A percentile compares a stretch with the other conserved stretches of the same genome.
These are phyloP conservation scores for Lophotriccus pileatus DNA, from an alignment of 2,797 vertebrate species.

Conservation along the genomic window DNA sequence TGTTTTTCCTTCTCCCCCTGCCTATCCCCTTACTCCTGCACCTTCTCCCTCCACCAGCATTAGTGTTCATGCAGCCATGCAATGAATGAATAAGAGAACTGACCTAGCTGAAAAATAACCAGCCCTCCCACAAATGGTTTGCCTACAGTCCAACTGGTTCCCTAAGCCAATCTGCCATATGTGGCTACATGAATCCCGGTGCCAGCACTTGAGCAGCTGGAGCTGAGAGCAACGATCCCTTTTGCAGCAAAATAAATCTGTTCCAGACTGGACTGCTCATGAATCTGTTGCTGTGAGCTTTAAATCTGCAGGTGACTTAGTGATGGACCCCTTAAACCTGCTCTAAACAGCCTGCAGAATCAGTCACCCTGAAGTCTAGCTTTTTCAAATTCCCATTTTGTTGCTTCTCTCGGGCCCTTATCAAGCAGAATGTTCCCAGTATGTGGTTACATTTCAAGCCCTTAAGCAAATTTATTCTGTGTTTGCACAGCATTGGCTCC, in stretches of 20 bases:
- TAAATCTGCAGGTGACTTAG: neutral
- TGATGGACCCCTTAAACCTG: neutral
- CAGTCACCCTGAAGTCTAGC: neutral
- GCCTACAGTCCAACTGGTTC: neutral
- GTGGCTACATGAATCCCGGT: neutral
- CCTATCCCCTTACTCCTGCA: fast-evolving
- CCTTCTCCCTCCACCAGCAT: fast-evolving
- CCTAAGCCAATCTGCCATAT: neutral
- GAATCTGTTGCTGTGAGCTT: neutral
- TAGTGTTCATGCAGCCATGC: neutral
- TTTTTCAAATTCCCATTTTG: neutral
- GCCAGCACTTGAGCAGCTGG: neutral
- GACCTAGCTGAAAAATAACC: neutral
- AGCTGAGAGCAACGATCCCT: neutral
- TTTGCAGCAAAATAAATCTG: neutral
- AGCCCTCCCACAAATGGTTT: neutral
- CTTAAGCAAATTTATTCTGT: neutral
- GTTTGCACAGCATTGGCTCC: neutral
- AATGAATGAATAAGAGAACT: neutral
- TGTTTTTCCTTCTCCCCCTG: neutral
- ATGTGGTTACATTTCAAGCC: neutral
- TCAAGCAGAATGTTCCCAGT: neutral
- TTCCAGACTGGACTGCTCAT: neutral
- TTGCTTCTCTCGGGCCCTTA: neutral
- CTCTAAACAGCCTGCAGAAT: neutral